phyloP scores from a whole-genome alignment of 2,797 vertebrate genomes.

The Sylvia borin region DNA sequence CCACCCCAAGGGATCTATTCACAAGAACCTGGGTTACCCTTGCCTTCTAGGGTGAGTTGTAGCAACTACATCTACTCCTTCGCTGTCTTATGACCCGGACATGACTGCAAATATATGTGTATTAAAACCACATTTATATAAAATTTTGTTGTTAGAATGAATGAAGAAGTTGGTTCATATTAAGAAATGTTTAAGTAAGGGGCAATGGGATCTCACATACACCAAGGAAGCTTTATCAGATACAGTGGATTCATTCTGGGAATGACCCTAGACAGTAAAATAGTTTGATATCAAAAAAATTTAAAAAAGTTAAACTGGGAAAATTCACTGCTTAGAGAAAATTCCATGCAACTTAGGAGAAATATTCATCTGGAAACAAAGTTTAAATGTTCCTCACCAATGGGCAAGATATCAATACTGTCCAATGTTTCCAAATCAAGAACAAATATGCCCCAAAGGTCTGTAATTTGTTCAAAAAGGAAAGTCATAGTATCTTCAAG shows the following conservation, averaged over 20 bases:
- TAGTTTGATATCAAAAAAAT: neutral
- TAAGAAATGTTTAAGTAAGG: neutral
- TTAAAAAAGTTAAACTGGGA: neutral
- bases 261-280: neutral
- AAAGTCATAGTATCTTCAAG: neutral
- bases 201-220: neutral
- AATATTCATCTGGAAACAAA: neutral
- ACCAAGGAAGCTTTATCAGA: neutral
- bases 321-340: neutral
- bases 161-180: neutral
- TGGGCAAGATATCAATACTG: neutral
- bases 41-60: neutral
- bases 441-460: neutral
- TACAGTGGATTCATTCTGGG: neutral
- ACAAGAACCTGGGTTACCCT: neutral
- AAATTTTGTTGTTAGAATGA: neutral
- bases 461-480: neutral
- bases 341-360: neutral
- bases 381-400: neutral
- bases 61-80: neutral
- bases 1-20: no score
- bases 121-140: neutral
- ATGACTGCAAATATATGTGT: no score
- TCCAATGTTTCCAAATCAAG: neutral
- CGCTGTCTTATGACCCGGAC: neutral